Conservation (phyloP, 2,797 vertebrate species). For the Bovichtus diacanthus region DNA sequence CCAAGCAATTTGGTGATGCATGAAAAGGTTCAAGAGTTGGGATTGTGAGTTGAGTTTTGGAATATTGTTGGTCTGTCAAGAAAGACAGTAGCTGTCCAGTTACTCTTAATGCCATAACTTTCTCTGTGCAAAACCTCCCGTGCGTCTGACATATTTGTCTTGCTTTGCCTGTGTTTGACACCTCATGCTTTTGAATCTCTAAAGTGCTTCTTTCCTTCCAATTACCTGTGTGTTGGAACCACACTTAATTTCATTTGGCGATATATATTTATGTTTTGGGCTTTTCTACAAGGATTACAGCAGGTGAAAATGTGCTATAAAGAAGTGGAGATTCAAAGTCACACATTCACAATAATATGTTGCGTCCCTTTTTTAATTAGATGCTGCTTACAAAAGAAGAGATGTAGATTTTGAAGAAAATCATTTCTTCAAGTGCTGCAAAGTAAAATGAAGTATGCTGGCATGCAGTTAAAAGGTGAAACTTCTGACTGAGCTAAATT, state of each 20-base stretch:
- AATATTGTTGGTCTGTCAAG: background rate
- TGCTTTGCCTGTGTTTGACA: background rate
- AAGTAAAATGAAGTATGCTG: constrained; percentile 54
- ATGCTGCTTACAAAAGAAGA: constrained; percentile 21
- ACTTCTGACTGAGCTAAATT: constrained; percentile 45
- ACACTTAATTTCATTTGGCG: background rate
- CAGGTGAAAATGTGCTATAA: constrained; percentile 14
- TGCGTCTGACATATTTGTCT: background rate
- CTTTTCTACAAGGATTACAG: constrained; percentile 27
- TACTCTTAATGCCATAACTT: background rate
- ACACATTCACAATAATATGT: constrained; percentile 17
- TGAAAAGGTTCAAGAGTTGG: constrained; percentile 11
- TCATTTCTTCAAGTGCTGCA: constrained; percentile 53
- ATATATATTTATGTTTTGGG: background rate
- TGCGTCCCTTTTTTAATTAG: constrained; percentile 46
- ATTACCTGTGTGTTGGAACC: background rate
- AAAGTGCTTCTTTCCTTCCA: background rate
- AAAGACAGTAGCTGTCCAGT: background rate
- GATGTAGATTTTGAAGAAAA: constrained; percentile 49
- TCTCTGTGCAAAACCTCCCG: background rate
- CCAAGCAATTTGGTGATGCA: constrained; percentile 1
- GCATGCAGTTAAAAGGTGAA: constrained; percentile 45
- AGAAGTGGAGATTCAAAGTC: constrained; percentile 33
- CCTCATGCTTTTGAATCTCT: background rate
- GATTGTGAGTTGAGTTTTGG: background rate